Conservation (phyloP, 2,888 invertebrate genomes). For the Sinelater perroti region DNA sequence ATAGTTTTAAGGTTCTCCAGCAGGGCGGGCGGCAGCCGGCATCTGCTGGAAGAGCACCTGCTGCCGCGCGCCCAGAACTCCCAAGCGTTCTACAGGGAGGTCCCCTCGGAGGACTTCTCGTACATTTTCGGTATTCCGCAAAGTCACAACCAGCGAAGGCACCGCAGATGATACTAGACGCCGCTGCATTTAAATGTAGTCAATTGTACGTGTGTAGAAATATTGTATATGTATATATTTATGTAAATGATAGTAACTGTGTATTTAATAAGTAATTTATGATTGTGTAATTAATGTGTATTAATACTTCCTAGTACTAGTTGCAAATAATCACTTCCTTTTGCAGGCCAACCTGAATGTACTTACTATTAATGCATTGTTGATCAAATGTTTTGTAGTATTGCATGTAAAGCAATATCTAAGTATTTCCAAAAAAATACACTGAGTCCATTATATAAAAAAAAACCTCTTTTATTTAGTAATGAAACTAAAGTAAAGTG, state of each 20-base stretch:
- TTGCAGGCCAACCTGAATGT: too few relatives aligned
- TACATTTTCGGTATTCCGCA: constrained; percentile 52
- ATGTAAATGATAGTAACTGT: constrained; percentile 23
- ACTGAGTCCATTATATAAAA: too few relatives aligned
- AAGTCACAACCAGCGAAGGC: constrained; percentile 32
- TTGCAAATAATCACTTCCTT: too few relatives aligned
- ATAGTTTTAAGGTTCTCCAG: constrained; percentile 54
- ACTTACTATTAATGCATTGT: too few relatives aligned
- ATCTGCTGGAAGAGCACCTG: constrained; percentile 29
- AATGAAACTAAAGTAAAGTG: too few relatives aligned
- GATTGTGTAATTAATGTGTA: constrained; percentile 26
- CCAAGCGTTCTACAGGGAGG: constrained; percentile 49
- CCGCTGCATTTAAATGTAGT: constrained; percentile 16
- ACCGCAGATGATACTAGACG: constrained; percentile 34
- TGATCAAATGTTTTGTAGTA: too few relatives aligned
- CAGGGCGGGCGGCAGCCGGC: constrained; percentile 42
- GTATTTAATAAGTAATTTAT: constrained; percentile 26
- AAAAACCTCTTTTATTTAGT: too few relatives aligned
- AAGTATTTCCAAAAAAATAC: too few relatives aligned
- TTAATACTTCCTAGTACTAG: too few relatives aligned
- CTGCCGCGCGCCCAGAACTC: constrained; percentile 34
- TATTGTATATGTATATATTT: too few relatives aligned
- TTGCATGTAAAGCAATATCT: too few relatives aligned
- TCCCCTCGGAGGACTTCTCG: constrained; percentile 52
- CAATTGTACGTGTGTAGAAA: constrained; percentile 29